Percentiles rank a stretch among this genome's conserved stretches.
phyloP scores from a whole-genome alignment of 2,113 vertebrate genomes.

The Okapia johnstoni region DNA sequence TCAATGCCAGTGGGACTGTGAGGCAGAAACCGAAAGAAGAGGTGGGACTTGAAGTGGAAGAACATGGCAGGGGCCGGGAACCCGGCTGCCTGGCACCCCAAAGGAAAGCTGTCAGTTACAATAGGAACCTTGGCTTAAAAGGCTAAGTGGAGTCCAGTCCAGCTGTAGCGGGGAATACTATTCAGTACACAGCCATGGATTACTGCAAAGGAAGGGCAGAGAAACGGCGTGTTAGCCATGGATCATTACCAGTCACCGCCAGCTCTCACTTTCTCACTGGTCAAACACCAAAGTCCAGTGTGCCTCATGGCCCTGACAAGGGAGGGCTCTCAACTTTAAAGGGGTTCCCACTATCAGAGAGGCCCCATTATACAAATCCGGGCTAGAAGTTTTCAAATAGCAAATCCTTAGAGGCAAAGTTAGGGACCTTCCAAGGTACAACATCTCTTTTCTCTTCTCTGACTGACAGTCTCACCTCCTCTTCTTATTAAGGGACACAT shows the following conservation, averaged over 20 bases:
- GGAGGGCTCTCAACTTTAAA: constrained; percentile 6
- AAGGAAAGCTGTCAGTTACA: constrained; percentile 79
- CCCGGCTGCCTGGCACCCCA: constrained; percentile 76
- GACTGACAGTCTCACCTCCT: not conserved
- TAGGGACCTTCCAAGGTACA: not conserved
- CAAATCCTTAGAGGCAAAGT: not conserved
- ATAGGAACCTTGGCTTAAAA: constrained; percentile 83
- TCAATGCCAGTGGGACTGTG: not conserved
- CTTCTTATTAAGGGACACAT: not conserved
- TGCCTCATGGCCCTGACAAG: not conserved
- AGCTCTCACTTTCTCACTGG: constrained; percentile 23
- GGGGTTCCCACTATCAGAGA: not conserved
- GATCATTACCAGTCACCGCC: constrained; percentile 64
- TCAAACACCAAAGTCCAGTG: constrained; percentile 16
- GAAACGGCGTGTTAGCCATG: constrained; percentile 79
- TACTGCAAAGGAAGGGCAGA: constrained; percentile 98
- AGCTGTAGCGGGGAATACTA: constrained; percentile 89
- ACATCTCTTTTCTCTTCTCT: not conserved
- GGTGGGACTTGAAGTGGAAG: constrained; percentile 56
- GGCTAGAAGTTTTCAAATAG: not conserved
- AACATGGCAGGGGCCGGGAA: constrained; percentile 54
- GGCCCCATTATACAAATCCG: not conserved
- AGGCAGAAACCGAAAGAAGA: constrained; percentile 56
- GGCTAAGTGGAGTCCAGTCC: constrained; percentile 88
- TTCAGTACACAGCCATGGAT: constrained; percentile 99